phyloP scores from a whole-genome alignment of 2,113 vertebrate genomes.

The Engraulis encrasicolus region DNA sequence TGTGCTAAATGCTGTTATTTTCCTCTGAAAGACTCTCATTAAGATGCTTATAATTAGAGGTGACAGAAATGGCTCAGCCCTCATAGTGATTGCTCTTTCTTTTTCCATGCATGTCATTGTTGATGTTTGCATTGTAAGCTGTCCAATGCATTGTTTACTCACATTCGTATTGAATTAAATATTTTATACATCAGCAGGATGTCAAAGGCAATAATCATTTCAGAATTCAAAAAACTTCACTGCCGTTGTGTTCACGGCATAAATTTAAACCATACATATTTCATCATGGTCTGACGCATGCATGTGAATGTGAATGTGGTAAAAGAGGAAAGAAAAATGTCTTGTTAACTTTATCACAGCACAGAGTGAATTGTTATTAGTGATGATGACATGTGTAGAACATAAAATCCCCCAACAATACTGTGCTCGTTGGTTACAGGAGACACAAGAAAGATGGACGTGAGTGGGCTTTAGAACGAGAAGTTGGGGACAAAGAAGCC shows the following conservation, averaged over 20 bases:
- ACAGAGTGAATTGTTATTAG: background rate
- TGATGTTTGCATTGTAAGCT: constrained; percentile 49
- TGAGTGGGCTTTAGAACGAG: constrained; percentile 23
- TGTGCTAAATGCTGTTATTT: constrained; percentile 27
- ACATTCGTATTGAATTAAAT: constrained; percentile 52
- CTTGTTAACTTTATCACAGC: background rate
- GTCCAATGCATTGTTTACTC: constrained; percentile 46
- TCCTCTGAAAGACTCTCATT: constrained; percentile 29
- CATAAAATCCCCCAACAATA: background rate
- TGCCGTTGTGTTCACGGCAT: constrained; percentile 1
- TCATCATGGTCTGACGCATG: background rate
- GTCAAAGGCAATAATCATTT: constrained; percentile 15
- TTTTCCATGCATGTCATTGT: constrained; percentile 50
- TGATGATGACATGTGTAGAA: background rate
- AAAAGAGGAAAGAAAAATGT: background rate
- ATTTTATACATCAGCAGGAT: constrained; percentile 38
- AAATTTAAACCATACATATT: constrained; percentile 9
- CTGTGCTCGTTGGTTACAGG: background rate
- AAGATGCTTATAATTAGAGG: constrained; percentile 53
- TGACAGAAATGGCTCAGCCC: constrained; percentile 55
- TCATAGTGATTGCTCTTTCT: constrained; percentile 43
- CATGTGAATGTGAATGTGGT: background rate
- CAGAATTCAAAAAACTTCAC: background rate
- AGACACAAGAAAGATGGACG: background rate
- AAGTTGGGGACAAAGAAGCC: constrained; percentile 37